Conservation (phyloP, 2,113 vertebrate species). For the Apteryx mantelli region DNA sequence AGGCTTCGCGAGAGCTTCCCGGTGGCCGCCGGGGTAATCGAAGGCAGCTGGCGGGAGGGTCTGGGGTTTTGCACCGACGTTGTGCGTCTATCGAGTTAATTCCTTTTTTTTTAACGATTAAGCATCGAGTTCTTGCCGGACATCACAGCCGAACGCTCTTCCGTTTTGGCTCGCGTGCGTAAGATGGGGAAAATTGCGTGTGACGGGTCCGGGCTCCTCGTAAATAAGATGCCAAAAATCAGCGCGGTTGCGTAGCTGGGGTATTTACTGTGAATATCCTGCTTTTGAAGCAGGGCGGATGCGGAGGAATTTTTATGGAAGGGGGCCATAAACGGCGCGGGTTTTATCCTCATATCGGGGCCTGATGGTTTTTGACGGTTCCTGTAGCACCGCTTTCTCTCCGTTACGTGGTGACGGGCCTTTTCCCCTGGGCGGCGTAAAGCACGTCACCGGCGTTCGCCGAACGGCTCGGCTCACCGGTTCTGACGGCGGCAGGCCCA, state of each 20-base stretch:
- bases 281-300: background rate
- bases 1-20: too few species aligned
- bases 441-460: too few species aligned
- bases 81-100: background rate
- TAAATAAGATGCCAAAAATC: background rate
- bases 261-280: background rate
- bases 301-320: rapidly evolving
- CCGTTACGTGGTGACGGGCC: rapidly evolving
- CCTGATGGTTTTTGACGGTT: background rate
- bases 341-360: background rate
- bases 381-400: too few species aligned
- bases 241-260: background rate
- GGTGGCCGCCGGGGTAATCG: too few species aligned
- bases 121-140: background rate
- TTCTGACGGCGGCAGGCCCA: rapidly evolving
- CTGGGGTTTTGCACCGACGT: background rate
- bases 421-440: background rate
- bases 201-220: background rate
- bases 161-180: slow-evolving; percentile 9
- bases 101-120: background rate
- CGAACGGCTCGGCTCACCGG: rapidly evolving
- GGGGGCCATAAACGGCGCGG: background rate
- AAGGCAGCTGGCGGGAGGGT: background rate
- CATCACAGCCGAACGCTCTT: slow-evolving; percentile 19
- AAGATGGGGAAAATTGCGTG: background rate